Conservation (phyloP, 2,113 vertebrate genomes). For the Oryzias melastigma region DNA sequence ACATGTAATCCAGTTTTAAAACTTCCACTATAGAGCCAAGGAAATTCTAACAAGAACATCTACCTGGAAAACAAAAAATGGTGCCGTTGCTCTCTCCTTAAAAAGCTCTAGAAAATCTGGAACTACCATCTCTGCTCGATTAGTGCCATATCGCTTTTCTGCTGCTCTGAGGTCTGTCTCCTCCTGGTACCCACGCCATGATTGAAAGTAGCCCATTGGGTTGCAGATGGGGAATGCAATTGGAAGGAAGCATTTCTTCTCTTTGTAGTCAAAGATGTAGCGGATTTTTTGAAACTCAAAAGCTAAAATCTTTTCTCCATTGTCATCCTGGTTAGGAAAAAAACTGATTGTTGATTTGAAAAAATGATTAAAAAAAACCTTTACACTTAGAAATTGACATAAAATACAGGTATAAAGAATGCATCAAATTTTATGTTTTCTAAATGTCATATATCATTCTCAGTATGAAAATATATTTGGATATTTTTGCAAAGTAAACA, state of each 20-base stretch:
- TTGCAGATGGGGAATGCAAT: constrained; percentile 85
- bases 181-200: constrained; percentile 88
- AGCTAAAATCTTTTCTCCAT: constrained; percentile 78
- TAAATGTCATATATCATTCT: neutral
- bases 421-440: neutral
- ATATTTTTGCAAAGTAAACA: neutral
- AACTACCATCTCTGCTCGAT: constrained; percentile 95
- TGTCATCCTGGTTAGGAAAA: constrained; percentile 79
- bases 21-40: neutral
- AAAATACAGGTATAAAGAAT: too few relatives aligned
- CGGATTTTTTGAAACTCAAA: constrained; percentile 98
- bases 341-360: too few relatives aligned
- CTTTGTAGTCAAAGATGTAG: constrained; percentile 81
- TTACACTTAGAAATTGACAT: too few relatives aligned
- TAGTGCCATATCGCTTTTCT: constrained; percentile 87
- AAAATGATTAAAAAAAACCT: too few relatives aligned
- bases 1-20: neutral
- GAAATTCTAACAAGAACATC: neutral
- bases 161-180: constrained; percentile 85
- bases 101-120: constrained; percentile 95
- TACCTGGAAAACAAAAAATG: constrained; percentile 98
- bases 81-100: constrained; percentile 91
- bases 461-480: neutral
- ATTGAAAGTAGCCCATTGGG: constrained; percentile 84
- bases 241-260: constrained; percentile 85